Percentiles rank a stretch among this genome's conserved stretches.
phyloP scores from a whole-genome alignment of 2,797 vertebrate species.

The Otolemur crassicaudatus region DNA sequence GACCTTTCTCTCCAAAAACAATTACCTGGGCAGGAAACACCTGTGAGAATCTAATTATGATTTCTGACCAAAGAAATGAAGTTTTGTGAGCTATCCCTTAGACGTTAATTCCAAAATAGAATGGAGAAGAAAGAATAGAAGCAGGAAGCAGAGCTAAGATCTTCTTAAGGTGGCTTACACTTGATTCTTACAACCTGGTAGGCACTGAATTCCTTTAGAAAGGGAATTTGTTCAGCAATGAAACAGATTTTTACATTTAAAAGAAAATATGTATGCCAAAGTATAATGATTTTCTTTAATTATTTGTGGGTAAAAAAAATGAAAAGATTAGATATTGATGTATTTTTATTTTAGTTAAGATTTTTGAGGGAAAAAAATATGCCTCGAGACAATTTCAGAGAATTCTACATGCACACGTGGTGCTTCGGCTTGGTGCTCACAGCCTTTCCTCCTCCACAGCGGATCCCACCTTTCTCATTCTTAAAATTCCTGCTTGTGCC shows the following conservation, averaged over 20 bases:
- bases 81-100: background rate
- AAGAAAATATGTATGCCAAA: background rate
- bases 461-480: background rate
- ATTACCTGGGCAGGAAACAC: background rate
- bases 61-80: background rate
- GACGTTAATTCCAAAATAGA: background rate
- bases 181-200: background rate
- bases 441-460: background rate
- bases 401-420: background rate
- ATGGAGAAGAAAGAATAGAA: background rate
- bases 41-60: background rate
- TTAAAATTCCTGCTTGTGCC: background rate
- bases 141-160: background rate
- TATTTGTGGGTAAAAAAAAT: background rate
- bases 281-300: background rate
- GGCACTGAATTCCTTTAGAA: background rate
- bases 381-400: background rate
- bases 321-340: background rate
- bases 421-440: background rate
- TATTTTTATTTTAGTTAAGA: background rate
- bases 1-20: background rate
- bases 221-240: background rate
- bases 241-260: background rate
- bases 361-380: background rate
- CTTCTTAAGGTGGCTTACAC: background rate